Evolutionary conservation across 2,113 vertebrate species (phyloP).

Genomic region (Lucifuga dentata): DNA sequence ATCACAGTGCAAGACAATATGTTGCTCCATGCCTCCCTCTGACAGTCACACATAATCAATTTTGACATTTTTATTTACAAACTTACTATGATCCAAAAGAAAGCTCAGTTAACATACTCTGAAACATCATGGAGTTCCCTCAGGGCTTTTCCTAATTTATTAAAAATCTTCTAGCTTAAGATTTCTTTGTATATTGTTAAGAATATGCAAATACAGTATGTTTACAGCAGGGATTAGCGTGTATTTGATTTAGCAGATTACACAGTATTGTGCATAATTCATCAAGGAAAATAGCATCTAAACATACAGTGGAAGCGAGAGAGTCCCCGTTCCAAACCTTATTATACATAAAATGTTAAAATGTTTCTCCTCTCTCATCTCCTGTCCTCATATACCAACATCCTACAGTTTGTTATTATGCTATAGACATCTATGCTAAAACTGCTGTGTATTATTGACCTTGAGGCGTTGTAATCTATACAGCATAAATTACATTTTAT

Average conservation of each 20-base stretch:
- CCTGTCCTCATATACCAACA: background rate
- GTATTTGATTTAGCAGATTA: slow-evolving; percentile 49
- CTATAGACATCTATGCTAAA: too few relatives aligned
- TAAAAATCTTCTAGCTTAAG: slow-evolving; percentile 24
- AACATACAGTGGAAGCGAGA: slow-evolving; percentile 33
- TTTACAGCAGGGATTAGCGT: slow-evolving; percentile 53
- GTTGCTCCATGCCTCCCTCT: background rate
- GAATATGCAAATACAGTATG: slow-evolving; percentile 58
- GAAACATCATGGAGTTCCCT: slow-evolving; percentile 38
- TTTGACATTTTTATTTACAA: slow-evolving; percentile 25
- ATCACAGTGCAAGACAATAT: background rate
- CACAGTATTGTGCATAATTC: slow-evolving; percentile 55
- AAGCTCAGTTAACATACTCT: slow-evolving; percentile 9
- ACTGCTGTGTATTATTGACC: background rate
- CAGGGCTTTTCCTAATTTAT: slow-evolving; percentile 42
- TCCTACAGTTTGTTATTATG: background rate
- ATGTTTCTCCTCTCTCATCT: slow-evolving; percentile 17
- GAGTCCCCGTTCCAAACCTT: slow-evolving; percentile 16
- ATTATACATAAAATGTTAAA: slow-evolving; percentile 2
- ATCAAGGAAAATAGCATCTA: slow-evolving; percentile 58
- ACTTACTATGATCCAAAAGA: too few relatives aligned
- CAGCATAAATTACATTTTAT: too few relatives aligned
- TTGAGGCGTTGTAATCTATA: too few relatives aligned
- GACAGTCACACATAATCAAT: slow-evolving; percentile 22
- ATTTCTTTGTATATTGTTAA: slow-evolving; percentile 40